Conservation (phyloP, 2,113 vertebrate species). For the Leuciscus idus region DNA sequence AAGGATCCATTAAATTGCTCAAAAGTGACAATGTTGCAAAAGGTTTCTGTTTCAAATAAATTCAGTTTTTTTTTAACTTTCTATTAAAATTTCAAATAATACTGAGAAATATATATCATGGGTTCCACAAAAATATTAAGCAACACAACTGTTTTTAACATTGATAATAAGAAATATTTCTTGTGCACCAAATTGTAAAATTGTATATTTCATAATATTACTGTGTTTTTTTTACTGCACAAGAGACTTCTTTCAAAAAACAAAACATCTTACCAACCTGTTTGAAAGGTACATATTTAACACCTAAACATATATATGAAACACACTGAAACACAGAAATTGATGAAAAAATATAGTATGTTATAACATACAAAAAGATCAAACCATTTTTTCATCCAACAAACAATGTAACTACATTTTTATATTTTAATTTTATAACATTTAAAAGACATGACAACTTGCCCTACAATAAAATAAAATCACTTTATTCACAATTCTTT, state of each 20-base stretch:
- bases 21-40: no score
- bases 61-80: background rate
- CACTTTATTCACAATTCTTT: no score
- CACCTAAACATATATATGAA: background rate
- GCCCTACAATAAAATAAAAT: background rate
- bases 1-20: background rate
- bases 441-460: background rate
- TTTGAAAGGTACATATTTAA: no score
- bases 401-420: background rate
- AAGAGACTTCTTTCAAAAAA: background rate
- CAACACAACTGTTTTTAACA: background rate
- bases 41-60: no score
- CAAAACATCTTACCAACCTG: background rate
- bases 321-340: background rate
- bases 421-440: background rate
- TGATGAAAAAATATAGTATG: background rate
- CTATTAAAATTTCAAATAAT: background rate
- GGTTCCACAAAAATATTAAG: background rate
- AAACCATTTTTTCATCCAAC: background rate
- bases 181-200: background rate
- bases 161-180: background rate
- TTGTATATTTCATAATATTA: background rate
- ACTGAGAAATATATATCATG: background rate
- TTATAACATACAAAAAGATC: no score
- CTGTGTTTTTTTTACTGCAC: background rate